Conservation (phyloP, 92 coral and sea anemone genomes). For the Actinernus sp. region DNA sequence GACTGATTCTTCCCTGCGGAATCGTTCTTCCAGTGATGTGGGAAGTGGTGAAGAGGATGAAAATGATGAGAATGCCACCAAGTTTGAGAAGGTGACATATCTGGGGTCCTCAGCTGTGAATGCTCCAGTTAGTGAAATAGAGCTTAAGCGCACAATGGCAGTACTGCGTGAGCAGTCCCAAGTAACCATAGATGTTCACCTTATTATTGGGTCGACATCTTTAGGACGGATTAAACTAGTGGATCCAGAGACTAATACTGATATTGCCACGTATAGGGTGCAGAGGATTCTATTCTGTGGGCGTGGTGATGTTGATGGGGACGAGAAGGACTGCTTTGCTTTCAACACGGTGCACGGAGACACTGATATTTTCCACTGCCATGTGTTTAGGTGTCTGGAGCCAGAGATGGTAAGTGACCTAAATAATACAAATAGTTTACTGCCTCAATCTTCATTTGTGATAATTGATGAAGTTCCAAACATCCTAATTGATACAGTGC, state of each 20-base stretch:
- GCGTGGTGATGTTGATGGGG: slow-evolving; percentile 89
- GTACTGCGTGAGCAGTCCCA: slow-evolving; percentile 88
- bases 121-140: slow-evolving; percentile 97
- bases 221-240: slow-evolving; percentile 76
- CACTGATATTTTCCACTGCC: slow-evolving; percentile 96
- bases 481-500: too few species aligned
- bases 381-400: slow-evolving; percentile 91
- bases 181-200: slow-evolving; percentile 85
- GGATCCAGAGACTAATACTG: slow-evolving; percentile 84
- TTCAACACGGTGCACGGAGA: slow-evolving; percentile 97
- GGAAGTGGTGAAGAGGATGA: slow-evolving; percentile 67
- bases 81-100: slow-evolving; percentile 83
- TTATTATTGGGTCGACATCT: slow-evolving; percentile 78
- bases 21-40: slow-evolving; percentile 65
- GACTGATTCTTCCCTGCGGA: slow-evolving; percentile 18
- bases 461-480: too few species aligned
- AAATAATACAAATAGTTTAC: too few species aligned
- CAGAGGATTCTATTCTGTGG: slow-evolving; percentile 98
- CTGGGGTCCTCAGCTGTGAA: slow-evolving; percentile 98
- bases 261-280: slow-evolving; percentile 92
- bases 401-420: slow-evolving; percentile 94
- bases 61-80: slow-evolving; percentile 67
- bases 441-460: too few species aligned
- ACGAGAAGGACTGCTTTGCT: slow-evolving; percentile 95
- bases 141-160: slow-evolving; percentile 94